These are phyloP conservation scores for Australoheros facetus DNA, from an alignment of 2,797 vertebrate genomes.

Conservation along the genomic window DNA sequence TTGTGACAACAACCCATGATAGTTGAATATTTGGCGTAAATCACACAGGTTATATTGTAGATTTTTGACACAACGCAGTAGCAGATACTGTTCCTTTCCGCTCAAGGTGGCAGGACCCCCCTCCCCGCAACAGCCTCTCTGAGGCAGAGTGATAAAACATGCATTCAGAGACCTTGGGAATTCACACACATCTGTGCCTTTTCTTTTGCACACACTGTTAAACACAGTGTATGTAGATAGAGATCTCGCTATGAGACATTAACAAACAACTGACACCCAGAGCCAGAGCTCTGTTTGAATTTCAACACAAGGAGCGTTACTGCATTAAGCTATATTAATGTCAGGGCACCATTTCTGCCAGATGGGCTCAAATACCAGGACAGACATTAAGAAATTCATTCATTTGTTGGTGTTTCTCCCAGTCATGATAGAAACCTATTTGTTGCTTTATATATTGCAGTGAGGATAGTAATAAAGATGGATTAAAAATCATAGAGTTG, in stretches of 20 bases:
- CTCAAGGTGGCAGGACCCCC: constrained; percentile 35
- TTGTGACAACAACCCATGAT: neutral
- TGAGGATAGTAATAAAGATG: constrained; percentile 69
- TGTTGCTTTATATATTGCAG: constrained; percentile 37
- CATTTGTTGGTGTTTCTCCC: constrained; percentile 15
- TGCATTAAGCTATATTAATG: constrained; percentile 55
- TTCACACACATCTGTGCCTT: constrained; percentile 76
- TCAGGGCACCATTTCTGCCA: constrained; percentile 35
- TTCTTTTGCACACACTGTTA: constrained; percentile 66
- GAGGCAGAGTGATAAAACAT: constrained; percentile 71
- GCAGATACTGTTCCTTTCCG: constrained; percentile 33
- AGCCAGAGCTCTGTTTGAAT: constrained; percentile 47
- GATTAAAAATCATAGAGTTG: constrained; percentile 71
- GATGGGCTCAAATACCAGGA: constrained; percentile 47
- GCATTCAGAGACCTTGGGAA: constrained; percentile 76
- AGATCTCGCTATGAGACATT: constrained; percentile 61
- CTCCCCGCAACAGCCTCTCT: constrained; percentile 23
- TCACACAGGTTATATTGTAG: constrained; percentile 16
- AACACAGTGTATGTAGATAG: constrained; percentile 66
- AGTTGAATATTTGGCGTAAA: constrained; percentile 18
- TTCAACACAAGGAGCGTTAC: constrained; percentile 47
- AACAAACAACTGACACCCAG: constrained; percentile 65
- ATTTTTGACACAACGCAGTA: constrained; percentile 22
- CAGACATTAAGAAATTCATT: constrained; percentile 19
- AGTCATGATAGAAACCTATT: constrained; percentile 19